These are phyloP conservation scores for Dryoscopus gambensis DNA, from an alignment of 2,113 vertebrate species.

Conservation along the genomic window DNA sequence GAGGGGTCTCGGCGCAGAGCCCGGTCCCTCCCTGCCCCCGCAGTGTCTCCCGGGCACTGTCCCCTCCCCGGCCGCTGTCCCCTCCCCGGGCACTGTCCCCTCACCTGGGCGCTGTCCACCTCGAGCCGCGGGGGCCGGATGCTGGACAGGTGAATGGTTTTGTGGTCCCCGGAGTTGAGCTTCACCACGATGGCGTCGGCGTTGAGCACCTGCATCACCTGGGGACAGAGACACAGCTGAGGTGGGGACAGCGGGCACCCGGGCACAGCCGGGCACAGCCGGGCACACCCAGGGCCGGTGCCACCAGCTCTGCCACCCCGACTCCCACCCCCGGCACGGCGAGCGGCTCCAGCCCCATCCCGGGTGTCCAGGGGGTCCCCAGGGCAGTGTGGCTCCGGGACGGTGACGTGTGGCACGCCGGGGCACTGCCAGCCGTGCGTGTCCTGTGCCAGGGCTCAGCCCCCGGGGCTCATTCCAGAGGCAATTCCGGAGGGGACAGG, in stretches of 20 bases:
- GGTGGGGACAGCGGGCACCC: neutral
- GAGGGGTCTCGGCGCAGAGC: neutral
- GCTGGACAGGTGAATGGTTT: constrained; percentile 95
- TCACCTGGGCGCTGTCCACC: constrained; percentile 75
- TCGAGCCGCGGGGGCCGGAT: constrained; percentile 92
- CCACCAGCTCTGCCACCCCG: neutral
- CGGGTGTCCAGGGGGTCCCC: fast-evolving
- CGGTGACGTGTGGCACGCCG: fast-evolving
- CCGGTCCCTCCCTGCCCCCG: neutral
- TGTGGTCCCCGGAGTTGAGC: constrained; percentile 90
- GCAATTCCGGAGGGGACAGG: neutral
- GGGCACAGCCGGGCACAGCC: neutral
- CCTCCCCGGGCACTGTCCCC: neutral
- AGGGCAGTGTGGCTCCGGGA: fast-evolving
- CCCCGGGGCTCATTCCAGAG: neutral
- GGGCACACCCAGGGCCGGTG: neutral
- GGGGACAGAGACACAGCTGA: neutral
- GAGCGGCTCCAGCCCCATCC: fast-evolving
- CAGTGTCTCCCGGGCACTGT: constrained; percentile 58
- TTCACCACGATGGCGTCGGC: constrained; percentile 94
- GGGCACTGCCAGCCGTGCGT: fast-evolving
- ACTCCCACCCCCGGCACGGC: fast-evolving
- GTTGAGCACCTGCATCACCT: constrained; percentile 97
- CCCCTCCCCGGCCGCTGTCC: neutral
- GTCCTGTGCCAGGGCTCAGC: neutral